Conservation (phyloP, 2,113 vertebrate genomes). For the Rhizomys pruinosus region DNA sequence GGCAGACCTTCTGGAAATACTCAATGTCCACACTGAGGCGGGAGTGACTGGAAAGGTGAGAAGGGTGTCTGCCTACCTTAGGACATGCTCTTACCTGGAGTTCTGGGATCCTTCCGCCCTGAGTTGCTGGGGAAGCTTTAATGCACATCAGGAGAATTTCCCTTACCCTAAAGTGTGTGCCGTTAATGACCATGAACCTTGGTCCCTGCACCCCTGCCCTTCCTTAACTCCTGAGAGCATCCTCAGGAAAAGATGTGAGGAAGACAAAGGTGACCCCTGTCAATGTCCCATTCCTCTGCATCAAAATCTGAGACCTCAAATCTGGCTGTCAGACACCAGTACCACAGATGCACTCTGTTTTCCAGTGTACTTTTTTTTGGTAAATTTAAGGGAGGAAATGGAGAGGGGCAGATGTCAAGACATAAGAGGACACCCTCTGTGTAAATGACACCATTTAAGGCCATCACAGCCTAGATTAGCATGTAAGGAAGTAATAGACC, state of each 20-base stretch:
- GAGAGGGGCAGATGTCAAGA: neutral
- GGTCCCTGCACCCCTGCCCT: neutral
- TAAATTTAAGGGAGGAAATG: neutral
- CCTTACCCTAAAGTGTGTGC: neutral
- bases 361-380: neutral
- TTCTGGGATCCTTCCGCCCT: neutral
- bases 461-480: neutral
- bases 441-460: constrained; percentile 30
- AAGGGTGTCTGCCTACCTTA: neutral
- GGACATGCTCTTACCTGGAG: neutral
- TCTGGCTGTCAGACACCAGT: neutral
- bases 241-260: neutral
- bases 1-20: neutral
- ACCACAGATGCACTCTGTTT: neutral
- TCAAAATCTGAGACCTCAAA: neutral
- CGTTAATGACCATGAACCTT: neutral
- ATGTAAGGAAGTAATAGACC: neutral
- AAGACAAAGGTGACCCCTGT: neutral
- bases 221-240: neutral
- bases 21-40: neutral
- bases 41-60: too few species aligned
- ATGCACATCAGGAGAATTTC: neutral
- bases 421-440: neutral
- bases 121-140: neutral
- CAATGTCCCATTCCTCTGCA: neutral